Conservation (phyloP, 2,797 vertebrate genomes). For the Agapornis canus region DNA sequence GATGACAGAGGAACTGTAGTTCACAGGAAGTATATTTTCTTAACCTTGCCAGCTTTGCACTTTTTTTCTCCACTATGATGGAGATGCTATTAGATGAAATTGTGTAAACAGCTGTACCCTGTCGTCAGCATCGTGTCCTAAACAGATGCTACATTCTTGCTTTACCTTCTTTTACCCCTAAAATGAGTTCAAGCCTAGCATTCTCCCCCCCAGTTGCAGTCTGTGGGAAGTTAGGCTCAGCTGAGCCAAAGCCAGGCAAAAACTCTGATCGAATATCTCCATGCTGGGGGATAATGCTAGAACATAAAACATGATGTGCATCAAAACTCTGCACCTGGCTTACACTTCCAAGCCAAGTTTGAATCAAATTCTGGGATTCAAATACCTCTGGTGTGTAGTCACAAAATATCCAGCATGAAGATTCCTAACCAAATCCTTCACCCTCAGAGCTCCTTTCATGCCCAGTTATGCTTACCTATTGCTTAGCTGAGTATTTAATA, state of each 20-base stretch:
- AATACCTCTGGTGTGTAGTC: background rate
- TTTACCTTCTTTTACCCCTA: background rate
- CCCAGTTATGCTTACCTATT: fast-evolving
- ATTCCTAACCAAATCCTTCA: background rate
- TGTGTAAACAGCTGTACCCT: background rate
- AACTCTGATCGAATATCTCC: background rate
- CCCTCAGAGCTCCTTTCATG: background rate
- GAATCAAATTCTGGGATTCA: background rate
- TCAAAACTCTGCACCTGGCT: background rate
- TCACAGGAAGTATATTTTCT: background rate
- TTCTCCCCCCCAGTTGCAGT: fast-evolving
- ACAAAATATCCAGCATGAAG: background rate
- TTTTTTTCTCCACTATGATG: background rate
- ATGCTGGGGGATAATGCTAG: background rate
- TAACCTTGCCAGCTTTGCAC: background rate
- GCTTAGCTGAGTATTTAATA: background rate
- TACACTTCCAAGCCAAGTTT: background rate
- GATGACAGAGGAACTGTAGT: background rate
- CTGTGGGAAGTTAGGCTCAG: background rate
- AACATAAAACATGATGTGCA: background rate
- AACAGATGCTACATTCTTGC: background rate
- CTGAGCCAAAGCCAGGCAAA: background rate
- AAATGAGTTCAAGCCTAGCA: background rate
- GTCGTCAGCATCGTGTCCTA: background rate
- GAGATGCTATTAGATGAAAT: background rate